Percentiles rank a stretch among this genome's conserved stretches.
Evolutionary conservation across 1,140 invertebrate species (phyloP).

Genomic region (Campoletis sonorensis): DNA sequence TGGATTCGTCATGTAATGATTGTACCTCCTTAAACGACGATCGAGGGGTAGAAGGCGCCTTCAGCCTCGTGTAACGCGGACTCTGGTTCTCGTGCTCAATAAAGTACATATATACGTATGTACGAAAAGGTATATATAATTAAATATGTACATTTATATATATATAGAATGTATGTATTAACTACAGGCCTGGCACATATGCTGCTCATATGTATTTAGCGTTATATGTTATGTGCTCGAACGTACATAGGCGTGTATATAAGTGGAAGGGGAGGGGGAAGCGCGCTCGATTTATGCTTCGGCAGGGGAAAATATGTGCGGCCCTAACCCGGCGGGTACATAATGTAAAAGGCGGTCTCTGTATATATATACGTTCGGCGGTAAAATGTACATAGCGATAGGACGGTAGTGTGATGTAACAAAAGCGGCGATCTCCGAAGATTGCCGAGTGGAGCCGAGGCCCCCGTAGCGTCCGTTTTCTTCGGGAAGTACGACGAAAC

Average conservation of each 20-base stretch:
- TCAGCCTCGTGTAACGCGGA: no score
- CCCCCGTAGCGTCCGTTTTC: slow-evolving; percentile 40
- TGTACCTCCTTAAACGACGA: no score
- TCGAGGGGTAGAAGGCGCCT: no score
- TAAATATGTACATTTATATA: no score
- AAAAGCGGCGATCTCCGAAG: slow-evolving; percentile 68
- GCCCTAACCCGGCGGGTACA: slow-evolving; percentile 53
- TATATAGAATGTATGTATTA: no score
- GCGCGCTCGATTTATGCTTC: slow-evolving; percentile 28
- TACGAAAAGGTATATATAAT: no score
- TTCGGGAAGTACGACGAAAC: slow-evolving; percentile 40
- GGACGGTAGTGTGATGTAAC: slow-evolving; percentile 71
- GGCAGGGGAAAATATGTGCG: slow-evolving; percentile 58
- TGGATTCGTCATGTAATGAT: no score
- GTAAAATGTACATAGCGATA: slow-evolving; percentile 57
- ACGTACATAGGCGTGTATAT: slow-evolving; percentile 53
- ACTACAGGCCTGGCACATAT: no score
- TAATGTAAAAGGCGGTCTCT: slow-evolving; percentile 61
- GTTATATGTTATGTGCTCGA: slow-evolving; percentile 27
- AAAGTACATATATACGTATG: no score
- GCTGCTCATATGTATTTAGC: no score
- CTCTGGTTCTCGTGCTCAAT: no score
- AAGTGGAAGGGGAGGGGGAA: slow-evolving; percentile 18
- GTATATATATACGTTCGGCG: slow-evolving; percentile 55
- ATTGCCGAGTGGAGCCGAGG: slow-evolving; percentile 64